Evolutionary conservation across 2,113 vertebrate species (phyloP), one percentile per base, ranked within the genome.

Genomic region (Circaetus cinerascens): DNA sequence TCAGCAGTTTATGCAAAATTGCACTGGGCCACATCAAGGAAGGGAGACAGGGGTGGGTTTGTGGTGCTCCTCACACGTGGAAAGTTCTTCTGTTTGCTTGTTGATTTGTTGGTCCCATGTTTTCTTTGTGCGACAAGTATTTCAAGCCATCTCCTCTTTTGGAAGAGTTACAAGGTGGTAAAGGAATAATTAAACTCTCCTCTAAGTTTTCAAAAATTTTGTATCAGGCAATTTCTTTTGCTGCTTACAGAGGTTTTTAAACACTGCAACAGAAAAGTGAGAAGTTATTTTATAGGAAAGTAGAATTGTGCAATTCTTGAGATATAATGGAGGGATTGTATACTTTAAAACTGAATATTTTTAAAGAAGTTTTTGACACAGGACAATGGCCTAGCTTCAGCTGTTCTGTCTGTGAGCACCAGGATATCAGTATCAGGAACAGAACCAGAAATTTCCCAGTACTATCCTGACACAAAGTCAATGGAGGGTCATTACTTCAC

Each of bases 61-160:
- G 4, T 60, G 43, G 10, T 29, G 38, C 7, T 60, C 2, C 21
- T 87, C 18, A 46, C 23, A 29, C 0, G 0, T 2, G 50, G 12
- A 3, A 9, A 81, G 14, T 22, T 86, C 25, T 51, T 62, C n/a
- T 56, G 15, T 43, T 64, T 68, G 16, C 5, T 55, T 30, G 5
- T 40, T 30, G 26, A 2, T 15, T 34, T 41, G 83, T 38, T 55
- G 3, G 16, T 73, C 41, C 22, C 1, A 1, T 7, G 3, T 46
- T 91, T 84, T 7, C 17, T 73, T 74, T 62, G 9, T 84, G 10
- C 13, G 21, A 6, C 0, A 1, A 71, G 5, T 43, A 69, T 71
- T 85, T n/a, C 41, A 46, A 77, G 3, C 13, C 10, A 1, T 26
- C 17, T 55, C 20, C 8, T 56, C 9, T 45, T 80, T 13, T 60